These are phyloP conservation scores for Sebastes trivittatus DNA, from an alignment of 2,797 vertebrate genomes.

Conservation along the genomic window DNA sequence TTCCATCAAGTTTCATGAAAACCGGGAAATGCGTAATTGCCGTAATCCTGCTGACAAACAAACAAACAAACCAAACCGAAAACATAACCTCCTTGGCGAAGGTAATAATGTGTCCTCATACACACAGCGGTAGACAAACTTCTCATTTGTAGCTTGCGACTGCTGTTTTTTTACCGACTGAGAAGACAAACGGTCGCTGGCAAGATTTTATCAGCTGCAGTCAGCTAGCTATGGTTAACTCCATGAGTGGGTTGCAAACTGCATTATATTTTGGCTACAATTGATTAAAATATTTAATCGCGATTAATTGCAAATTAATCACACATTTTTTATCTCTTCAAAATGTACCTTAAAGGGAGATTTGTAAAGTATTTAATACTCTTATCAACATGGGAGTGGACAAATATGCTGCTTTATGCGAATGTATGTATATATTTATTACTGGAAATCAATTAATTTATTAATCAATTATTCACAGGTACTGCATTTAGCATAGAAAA, in stretches of 20 bases:
- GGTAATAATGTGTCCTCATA: too few relatives aligned
- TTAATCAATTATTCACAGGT: too few relatives aligned
- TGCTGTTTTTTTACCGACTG: not conserved
- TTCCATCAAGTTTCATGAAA: not conserved
- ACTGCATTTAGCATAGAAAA: too few relatives aligned
- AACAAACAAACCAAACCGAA: not conserved
- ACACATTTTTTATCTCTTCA: too few relatives aligned
- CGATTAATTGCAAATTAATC: too few relatives aligned
- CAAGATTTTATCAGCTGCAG: not conserved
- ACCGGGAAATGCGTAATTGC: not conserved
- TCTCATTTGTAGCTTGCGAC: not conserved
- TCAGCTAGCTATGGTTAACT: not conserved
- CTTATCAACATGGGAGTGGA: too few relatives aligned
- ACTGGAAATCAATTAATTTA: too few relatives aligned
- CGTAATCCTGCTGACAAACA: not conserved
- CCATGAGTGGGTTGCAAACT: not conserved
- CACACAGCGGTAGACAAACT: not conserved
- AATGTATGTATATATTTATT: too few relatives aligned
- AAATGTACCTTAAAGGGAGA: too few relatives aligned
- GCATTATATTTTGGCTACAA: not conserved
- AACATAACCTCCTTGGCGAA: not conserved
- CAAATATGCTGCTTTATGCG: too few relatives aligned
- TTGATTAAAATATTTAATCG: too few relatives aligned
- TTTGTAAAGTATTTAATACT: too few relatives aligned
- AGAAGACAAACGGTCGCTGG: not conserved